phyloP scores from a whole-genome alignment of 2,113 vertebrate species.

The Hiodon tergisus region DNA sequence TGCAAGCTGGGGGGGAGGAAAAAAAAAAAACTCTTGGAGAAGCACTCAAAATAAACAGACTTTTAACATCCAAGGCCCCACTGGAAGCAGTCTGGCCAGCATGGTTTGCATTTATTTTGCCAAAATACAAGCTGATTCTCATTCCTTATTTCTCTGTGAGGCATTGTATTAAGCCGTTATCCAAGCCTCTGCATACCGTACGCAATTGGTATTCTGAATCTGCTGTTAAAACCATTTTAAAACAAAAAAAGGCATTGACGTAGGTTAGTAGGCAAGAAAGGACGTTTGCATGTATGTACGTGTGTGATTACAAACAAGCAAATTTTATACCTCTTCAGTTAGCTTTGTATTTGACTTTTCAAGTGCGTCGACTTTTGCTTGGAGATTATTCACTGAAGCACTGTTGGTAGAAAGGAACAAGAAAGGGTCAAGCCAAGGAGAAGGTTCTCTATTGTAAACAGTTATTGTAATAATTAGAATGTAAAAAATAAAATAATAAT shows the following conservation, averaged over 20 bases:
- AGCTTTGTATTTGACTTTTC: constrained; percentile 98
- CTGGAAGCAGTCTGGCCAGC: no score
- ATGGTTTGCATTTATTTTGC: no score
- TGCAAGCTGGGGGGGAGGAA: constrained; percentile 70
- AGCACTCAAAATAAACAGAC: background rate
- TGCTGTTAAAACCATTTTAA: no score
- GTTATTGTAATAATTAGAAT: no score
- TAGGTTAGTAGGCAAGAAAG: background rate
- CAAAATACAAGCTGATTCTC: no score
- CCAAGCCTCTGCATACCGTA: no score
- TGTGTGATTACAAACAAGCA: background rate
- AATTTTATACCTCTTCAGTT: constrained; percentile 80
- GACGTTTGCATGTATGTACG: background rate
- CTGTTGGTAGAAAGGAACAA: constrained; percentile 51
- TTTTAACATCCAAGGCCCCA: no score
- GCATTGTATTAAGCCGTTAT: no score
- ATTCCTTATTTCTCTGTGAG: no score
- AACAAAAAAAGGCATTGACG: no score
- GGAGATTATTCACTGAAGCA: constrained; percentile 94
- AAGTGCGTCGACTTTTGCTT: constrained; percentile 91
- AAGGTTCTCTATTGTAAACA: background rate
- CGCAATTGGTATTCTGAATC: no score
- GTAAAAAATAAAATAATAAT: background rate
- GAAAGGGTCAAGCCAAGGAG: background rate
- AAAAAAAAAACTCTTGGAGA: constrained; percentile 10